Evolutionary conservation across 2,888 invertebrate genomes (phyloP).

Genomic region (Amphimallon solstitiale): DNA sequence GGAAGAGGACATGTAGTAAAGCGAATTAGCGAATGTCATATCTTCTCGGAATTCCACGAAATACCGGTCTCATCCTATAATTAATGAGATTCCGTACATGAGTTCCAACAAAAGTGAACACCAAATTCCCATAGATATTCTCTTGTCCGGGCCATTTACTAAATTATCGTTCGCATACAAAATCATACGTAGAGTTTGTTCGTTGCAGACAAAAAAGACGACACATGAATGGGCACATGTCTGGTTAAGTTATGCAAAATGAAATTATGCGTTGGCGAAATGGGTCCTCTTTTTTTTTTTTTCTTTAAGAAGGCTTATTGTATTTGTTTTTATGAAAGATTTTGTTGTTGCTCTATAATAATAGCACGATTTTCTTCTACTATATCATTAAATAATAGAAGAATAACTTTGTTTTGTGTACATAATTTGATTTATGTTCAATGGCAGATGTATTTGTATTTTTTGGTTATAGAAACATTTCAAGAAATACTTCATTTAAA

Average conservation of each 20-base stretch:
- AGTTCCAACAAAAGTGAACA: constrained; percentile 1
- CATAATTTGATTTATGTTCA: too few relatives aligned
- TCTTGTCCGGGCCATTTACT: constrained; percentile 19
- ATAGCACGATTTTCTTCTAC: too few relatives aligned
- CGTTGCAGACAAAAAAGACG: constrained; percentile 21
- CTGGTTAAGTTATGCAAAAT: constrained; percentile 6
- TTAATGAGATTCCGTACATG: constrained; percentile 21
- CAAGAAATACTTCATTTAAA: too few relatives aligned
- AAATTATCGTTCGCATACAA: constrained; percentile 32
- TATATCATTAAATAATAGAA: too few relatives aligned
- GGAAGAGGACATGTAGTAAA: too few relatives aligned
- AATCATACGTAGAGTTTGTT: constrained; percentile 15
- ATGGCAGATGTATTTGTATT: too few relatives aligned
- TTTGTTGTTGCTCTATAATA: too few relatives aligned
- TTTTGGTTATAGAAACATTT: too few relatives aligned
- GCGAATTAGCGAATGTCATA: neutral
- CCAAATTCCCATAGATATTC: constrained; percentile 18
- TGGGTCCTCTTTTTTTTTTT: constrained; percentile 15
- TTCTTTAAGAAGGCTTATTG: neutral
- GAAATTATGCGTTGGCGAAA: constrained; percentile 19
- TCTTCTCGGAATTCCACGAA: constrained; percentile 20
- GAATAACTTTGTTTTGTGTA: too few relatives aligned
- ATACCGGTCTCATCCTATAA: neutral
- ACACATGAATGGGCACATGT: constrained; percentile 26
- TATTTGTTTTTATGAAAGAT: too few relatives aligned